Base-by-base conservation (phyloP, 37 sponge, comb jelly and placozoan species). In the Hexactinellida sp. region DNA sequence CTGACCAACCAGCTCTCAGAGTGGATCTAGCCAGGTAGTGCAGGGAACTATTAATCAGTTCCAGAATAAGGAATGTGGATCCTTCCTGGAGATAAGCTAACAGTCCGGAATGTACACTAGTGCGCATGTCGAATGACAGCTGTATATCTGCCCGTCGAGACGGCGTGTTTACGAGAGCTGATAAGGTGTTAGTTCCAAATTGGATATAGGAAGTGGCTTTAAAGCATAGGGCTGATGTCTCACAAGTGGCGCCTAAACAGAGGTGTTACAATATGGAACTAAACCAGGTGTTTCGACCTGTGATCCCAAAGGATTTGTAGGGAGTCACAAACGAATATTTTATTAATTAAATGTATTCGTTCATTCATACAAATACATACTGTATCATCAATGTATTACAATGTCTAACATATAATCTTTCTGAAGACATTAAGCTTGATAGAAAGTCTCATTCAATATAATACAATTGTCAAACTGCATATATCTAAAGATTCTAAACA, bases 101-200 rank as follows among this genome's bases (percentile, higher is more conserved):
- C 32, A 63, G 25, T 63, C 76, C 76, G 76, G 76, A 63, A 63
- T 63, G 76, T n/a, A 21, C 19, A 21, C 19, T 63, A 25, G 76
- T 63, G 3, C 13, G 3, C 76, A 63, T 63, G 3, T 28, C 5
- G 28, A 63, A 63, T 23, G 76, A 63, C 13, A 63, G 3, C 5
- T 63, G 28, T 63, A 63, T 63, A n/a, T 63, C 76, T 25, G 76
- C 76, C 13, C 76, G 21, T 5, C 32, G 25, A 7, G 25, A 7
- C 5, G 76, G 76, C 1, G 34, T 25, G 13, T 1, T 63, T 10
- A 23, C 13, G 34, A 63, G 76, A n/a, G 21, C 5, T 25, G 76
- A 25, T 63, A 63, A 63, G 21, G 76, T 63, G 76, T 63, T 63
- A 63, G 76, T 63, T 63, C 76, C 76, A 63, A 21, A 63, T 63